These are phyloP conservation scores for Halichondria panicea DNA, from an alignment of 37 sponge, comb jelly and placozoan species.

Conservation along the genomic window DNA sequence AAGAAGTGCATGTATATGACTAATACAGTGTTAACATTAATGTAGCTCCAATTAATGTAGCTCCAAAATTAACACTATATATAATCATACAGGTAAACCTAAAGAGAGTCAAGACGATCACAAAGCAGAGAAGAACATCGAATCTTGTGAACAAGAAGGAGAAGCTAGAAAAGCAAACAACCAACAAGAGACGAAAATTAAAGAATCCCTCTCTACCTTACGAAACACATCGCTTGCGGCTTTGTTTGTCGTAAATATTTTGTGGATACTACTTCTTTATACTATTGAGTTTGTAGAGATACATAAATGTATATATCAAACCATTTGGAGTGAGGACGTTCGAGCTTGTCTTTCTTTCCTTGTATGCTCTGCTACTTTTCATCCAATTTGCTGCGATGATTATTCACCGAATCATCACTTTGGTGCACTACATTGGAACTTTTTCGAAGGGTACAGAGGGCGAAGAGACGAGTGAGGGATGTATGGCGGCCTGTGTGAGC, in stretches of 20 bases:
- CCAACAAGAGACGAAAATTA: constrained; percentile 45
- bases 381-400: constrained; percentile 65
- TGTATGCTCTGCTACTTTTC: constrained; percentile 50
- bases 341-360: constrained; percentile 48
- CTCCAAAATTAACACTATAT: no score
- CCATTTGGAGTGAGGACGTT: constrained; percentile 32
- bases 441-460: no score
- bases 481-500: no score
- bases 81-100: no score
- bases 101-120: no score
- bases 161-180: neutral
- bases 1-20: no score
- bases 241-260: constrained; percentile 61
- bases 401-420: constrained; percentile 54
- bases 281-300: constrained; percentile 31
- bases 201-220: constrained; percentile 32
- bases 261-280: constrained; percentile 69
- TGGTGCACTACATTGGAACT: constrained; percentile 65
- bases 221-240: constrained; percentile 51
- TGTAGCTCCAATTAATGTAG: no score
- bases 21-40: constrained; percentile 1
- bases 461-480: no score
- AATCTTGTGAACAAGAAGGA: no score
- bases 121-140: constrained; percentile 13
- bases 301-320: neutral